These are phyloP conservation scores for Mastacembelus armatus DNA, from an alignment of 2,797 vertebrate species.

Conservation along the genomic window DNA sequence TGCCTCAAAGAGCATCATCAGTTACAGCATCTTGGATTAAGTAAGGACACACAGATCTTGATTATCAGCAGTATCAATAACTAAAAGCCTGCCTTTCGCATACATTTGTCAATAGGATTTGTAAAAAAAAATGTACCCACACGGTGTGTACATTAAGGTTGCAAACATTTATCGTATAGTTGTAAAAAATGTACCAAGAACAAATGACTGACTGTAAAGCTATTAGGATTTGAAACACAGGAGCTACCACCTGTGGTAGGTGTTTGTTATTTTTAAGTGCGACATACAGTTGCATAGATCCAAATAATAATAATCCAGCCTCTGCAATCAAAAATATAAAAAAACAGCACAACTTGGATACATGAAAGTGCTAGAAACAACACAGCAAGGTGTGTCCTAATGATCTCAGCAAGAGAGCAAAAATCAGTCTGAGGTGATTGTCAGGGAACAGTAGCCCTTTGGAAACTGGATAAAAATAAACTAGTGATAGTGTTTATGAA, in stretches of 20 bases:
- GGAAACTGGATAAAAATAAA: slow-evolving; percentile 2
- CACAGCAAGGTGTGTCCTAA: slow-evolving; percentile 25
- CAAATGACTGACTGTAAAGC: too few relatives aligned
- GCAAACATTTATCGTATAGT: too few relatives aligned
- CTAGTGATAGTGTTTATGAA: neutral
- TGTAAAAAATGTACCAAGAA: too few relatives aligned
- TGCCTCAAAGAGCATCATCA: slow-evolving; percentile 16
- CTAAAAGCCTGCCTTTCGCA: neutral
- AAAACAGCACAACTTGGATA: slow-evolving; percentile 6
- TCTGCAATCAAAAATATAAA: neutral
- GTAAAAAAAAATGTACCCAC: neutral
- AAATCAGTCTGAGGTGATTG: slow-evolving; percentile 33
- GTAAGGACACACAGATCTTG: slow-evolving; percentile 8
- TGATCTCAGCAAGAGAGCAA: slow-evolving; percentile 53
- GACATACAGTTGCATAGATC: slow-evolving; percentile 56
- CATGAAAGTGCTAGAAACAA: slow-evolving; percentile 43
- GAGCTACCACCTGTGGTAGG: neutral
- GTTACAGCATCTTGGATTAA: slow-evolving; percentile 74
- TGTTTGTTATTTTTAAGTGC: slow-evolving; percentile 9
- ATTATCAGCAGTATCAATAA: slow-evolving; percentile 27
- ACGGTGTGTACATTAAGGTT: too few relatives aligned
- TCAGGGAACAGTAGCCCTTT: slow-evolving; percentile 34
- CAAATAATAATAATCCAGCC: slow-evolving; percentile 39
- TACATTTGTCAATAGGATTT: neutral
- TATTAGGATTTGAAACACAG: neutral